These are phyloP conservation scores for Phasianus colchicus DNA, from an alignment of 2,113 vertebrate species.

Conservation along the genomic window DNA sequence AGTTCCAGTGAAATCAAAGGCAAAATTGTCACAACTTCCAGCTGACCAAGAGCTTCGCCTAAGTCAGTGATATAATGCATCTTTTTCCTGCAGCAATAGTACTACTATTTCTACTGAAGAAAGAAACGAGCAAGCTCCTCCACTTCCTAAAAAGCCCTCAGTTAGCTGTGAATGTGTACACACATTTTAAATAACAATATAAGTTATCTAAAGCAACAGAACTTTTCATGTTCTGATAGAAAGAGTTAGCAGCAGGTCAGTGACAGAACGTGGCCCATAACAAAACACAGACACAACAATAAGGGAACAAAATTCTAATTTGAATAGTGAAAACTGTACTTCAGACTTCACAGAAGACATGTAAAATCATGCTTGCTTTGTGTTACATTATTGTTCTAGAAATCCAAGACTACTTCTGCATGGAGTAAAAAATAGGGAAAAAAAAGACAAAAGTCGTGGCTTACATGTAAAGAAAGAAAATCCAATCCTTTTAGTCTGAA, in stretches of 20 bases:
- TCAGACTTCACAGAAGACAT: neutral
- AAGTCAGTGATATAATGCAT: neutral
- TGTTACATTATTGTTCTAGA: neutral
- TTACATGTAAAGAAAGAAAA: neutral
- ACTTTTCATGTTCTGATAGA: neutral
- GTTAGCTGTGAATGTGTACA: neutral
- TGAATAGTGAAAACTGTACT: neutral
- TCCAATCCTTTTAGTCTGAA: neutral
- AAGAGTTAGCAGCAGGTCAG: neutral
- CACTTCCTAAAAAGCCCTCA: neutral
- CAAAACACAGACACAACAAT: neutral
- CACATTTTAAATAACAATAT: neutral
- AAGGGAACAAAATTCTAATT: neutral
- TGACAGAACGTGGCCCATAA: neutral
- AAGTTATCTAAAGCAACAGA: neutral
- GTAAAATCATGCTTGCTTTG: neutral
- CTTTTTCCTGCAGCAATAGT: neutral
- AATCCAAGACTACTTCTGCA: neutral
- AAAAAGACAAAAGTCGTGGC: neutral
- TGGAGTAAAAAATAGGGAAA: neutral
- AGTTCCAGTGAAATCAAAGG: neutral
- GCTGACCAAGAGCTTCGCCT: neutral
- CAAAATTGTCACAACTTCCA: neutral
- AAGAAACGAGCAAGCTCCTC: neutral
- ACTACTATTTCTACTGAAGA: neutral